Conservation (phyloP, 2,113 vertebrate genomes). For the Xiphias gladius region DNA sequence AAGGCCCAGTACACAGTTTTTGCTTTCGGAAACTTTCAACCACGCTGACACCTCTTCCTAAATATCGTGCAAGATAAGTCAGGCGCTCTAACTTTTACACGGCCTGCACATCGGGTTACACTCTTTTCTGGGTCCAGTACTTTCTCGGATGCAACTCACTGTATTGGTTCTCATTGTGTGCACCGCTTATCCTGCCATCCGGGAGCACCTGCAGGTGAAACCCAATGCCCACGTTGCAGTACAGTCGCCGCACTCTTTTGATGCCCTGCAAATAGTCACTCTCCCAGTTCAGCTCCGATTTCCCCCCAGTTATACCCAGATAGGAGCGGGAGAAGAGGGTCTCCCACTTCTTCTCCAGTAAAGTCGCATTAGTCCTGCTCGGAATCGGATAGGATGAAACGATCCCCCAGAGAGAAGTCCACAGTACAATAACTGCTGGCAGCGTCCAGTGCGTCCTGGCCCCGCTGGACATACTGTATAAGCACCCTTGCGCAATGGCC, state of each 20-base stretch:
- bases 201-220: conserved; percentile 97
- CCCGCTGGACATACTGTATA: conserved; percentile 93
- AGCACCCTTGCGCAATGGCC: conserved; percentile 91
- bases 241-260: conserved; percentile 95
- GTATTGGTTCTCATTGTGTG: conserved; percentile 95
- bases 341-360: conserved; percentile 91
- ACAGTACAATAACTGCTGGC: conserved; percentile 85
- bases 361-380: conserved; percentile 90
- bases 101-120: conserved; percentile 68
- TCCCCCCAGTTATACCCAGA: conserved; percentile 89
- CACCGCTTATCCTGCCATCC: conserved; percentile 93
- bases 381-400: conserved; percentile 86
- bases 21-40: conserved; percentile 79
- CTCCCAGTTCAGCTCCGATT: conserved; percentile 92
- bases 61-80: conserved; percentile 74
- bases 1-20: conserved; percentile 75
- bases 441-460: conserved; percentile 88
- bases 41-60: conserved; percentile 71
- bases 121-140: conserved; percentile 50
- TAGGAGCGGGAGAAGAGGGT: conserved; percentile 91
- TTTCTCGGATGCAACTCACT: conserved; percentile 92
- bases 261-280: conserved; percentile 97
- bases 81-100: conserved; percentile 67
- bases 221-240: conserved; percentile 99
- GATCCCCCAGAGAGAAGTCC: conserved; percentile 89